A percentile compares a stretch with the other conserved stretches of the same genome.
Conservation (phyloP, 2,888 invertebrate species). For the Cephus sareptanus region DNA sequence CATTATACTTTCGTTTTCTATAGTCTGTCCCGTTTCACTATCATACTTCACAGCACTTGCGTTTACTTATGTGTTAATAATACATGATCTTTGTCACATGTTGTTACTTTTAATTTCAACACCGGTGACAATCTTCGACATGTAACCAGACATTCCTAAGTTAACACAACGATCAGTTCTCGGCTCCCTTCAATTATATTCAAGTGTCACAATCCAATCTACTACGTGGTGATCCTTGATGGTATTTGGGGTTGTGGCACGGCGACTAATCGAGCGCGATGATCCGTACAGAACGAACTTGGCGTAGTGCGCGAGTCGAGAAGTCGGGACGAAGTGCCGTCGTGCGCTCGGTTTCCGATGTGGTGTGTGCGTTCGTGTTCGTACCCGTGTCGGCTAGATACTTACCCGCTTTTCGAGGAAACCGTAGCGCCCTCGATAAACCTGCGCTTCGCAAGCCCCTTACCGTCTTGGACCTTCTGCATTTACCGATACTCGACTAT, state of each 20-base stretch:
- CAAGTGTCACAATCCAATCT: neutral
- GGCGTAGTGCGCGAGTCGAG: constrained; percentile 25
- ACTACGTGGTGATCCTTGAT: neutral
- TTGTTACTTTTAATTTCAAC: neutral
- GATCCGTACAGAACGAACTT: neutral
- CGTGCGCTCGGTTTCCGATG: constrained; percentile 35
- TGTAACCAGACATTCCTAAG: neutral
- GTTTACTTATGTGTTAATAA: neutral
- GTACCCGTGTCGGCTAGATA: neutral
- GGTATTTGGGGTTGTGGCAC: neutral
- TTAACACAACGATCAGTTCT: neutral
- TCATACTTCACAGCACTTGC: neutral
- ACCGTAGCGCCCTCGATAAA: neutral
- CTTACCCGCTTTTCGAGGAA: neutral
- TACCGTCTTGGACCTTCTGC: neutral
- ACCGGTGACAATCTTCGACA: neutral
- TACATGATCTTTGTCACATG: neutral
- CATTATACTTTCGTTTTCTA: neutral
- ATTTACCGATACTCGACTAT: neutral
- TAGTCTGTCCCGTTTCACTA: neutral
- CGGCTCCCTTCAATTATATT: neutral
- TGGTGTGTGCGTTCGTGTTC: neutral
- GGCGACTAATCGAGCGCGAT: neutral
- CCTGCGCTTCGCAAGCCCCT: neutral
- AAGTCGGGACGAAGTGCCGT: constrained; percentile 37